Conservation (phyloP, 1,140 invertebrate genomes). For the Philotrypesis tridentata region DNA sequence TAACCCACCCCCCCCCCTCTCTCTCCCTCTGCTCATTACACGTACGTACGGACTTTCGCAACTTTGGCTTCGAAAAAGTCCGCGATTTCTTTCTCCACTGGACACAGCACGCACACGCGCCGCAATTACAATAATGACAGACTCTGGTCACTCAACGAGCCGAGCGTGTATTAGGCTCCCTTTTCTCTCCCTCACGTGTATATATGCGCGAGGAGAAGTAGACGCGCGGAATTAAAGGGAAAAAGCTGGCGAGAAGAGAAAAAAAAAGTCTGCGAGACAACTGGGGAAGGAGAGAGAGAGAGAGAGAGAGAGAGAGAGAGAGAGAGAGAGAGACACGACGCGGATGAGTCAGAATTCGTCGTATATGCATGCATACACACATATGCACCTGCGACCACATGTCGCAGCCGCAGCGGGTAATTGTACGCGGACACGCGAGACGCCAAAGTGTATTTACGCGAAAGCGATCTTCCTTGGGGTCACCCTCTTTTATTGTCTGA, state of each 20-base stretch:
- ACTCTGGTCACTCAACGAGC: neutral
- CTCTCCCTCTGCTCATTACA: no score
- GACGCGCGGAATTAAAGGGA: neutral
- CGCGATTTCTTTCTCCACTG: neutral
- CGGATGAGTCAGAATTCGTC: constrained; percentile 17
- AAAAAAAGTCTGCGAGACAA: no score
- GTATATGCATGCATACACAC: neutral
- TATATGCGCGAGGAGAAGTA: neutral
- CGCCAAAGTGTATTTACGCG: constrained; percentile 13
- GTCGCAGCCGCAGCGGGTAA: constrained; percentile 23
- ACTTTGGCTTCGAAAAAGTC: neutral
- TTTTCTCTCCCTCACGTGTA: neutral
- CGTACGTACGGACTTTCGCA: neutral
- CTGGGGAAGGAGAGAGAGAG: neutral
- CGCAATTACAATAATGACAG: constrained; percentile 26
- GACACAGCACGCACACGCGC: neutral
- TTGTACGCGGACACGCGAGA: constrained; percentile 30
- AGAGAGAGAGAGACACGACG: neutral
- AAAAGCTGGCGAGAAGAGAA: neutral
- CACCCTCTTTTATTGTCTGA: no score
- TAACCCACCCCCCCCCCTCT: no score
- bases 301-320: neutral
- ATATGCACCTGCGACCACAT: constrained; percentile 24
- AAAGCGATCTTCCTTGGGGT: neutral
- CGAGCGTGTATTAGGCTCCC: neutral